Evolutionary conservation across 2,113 vertebrate species (phyloP).

Genomic region (Tragelaphus strepsiceros): DNA sequence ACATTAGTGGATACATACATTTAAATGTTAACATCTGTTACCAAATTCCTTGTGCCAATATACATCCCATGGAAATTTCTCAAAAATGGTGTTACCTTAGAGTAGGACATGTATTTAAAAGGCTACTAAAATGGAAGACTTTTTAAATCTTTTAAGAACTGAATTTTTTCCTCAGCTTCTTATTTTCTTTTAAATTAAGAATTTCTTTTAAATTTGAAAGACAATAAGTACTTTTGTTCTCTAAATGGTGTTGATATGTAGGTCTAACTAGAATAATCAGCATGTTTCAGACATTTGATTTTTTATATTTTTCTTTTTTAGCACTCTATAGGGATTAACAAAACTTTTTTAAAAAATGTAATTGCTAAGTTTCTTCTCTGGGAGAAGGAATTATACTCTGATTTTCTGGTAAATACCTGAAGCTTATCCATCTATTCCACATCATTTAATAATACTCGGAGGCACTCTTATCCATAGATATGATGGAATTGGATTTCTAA

Average conservation of each 20-base stretch:
- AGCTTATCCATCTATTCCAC: constrained; percentile 70
- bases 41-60: not conserved
- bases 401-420: constrained; percentile 69
- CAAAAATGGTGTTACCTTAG: not conserved
- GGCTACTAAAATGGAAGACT: not conserved
- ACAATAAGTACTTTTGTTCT: not conserved
- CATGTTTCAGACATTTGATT: constrained; percentile 48
- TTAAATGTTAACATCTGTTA: not conserved
- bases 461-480: constrained; percentile 68
- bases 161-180: not conserved
- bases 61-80: not conserved
- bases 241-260: not conserved
- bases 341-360: constrained; percentile 54
- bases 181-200: not conserved
- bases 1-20: not conserved
- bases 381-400: constrained; percentile 50
- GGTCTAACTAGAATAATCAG: not conserved
- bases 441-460: constrained; percentile 67
- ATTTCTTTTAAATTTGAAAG: not conserved
- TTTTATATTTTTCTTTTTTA: constrained; percentile 8
- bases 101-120: not conserved
- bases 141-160: not conserved
- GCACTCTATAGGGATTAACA: constrained; percentile 11
- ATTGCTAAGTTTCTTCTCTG: constrained; percentile 74
- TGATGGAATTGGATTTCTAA: constrained; percentile 74